These are phyloP conservation scores for Nothobranchius furzeri DNA, from an alignment of 2,113 vertebrate genomes.

Conservation along the genomic window DNA sequence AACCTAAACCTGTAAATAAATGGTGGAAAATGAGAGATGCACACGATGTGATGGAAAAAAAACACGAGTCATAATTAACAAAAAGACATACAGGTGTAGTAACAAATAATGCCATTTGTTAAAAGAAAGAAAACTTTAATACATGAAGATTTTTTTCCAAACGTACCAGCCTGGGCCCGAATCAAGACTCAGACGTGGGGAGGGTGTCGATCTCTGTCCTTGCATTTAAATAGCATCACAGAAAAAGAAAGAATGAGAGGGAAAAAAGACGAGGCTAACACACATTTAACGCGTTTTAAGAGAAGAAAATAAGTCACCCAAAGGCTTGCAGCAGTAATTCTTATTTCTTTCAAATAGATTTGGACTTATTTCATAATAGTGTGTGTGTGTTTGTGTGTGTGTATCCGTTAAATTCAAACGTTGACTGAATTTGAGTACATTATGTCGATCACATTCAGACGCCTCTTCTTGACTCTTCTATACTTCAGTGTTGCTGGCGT, in stretches of 20 bases:
- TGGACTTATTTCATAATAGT: conserved; percentile 64
- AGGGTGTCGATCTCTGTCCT: conserved; percentile 66
- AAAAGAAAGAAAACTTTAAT: conserved; percentile 71
- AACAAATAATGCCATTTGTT: conserved; percentile 59
- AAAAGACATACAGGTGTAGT: conserved; percentile 51
- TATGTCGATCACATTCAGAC: conserved; percentile 72
- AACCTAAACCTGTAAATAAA: not conserved
- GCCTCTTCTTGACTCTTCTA: conserved; percentile 71
- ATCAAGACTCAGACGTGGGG: conserved; percentile 57
- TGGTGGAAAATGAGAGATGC: not conserved
- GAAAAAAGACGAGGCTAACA: conserved; percentile 45
- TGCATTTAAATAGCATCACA: conserved; percentile 75
- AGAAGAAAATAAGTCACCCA: conserved; percentile 71
- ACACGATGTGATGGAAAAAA: conserved; percentile 5
- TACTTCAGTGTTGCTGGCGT: conserved; percentile 93
- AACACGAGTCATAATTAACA: conserved; percentile 6
- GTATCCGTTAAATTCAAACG: conserved; percentile 75
- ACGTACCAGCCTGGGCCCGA: conserved; percentile 61
- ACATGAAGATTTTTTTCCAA: conserved; percentile 42
- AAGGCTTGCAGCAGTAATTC: conserved; percentile 74
- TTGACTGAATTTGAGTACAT: conserved; percentile 73
- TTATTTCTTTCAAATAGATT: conserved; percentile 71
- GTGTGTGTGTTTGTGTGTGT: conserved; percentile 50
- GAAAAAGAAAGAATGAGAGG: not conserved
- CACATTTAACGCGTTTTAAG: conserved; percentile 63